These are phyloP conservation scores for Albula glossodonta DNA, from an alignment of 2,113 vertebrate genomes.

Conservation along the genomic window DNA sequence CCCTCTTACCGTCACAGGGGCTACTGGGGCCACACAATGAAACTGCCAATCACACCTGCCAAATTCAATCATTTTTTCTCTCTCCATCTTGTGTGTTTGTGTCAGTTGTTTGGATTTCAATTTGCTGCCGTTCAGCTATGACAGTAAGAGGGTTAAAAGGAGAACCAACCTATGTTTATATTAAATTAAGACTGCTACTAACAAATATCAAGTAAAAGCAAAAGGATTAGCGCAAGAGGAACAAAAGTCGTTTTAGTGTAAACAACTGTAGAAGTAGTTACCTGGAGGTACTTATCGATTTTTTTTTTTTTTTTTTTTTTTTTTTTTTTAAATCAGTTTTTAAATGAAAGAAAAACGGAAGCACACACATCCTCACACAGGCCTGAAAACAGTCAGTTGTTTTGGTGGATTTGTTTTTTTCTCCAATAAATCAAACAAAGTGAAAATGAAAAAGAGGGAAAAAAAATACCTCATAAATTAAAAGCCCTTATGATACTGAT, in stretches of 20 bases:
- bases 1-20: not conserved
- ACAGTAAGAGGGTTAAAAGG: constrained; percentile 58
- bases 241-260: constrained; percentile 17
- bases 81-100: not conserved
- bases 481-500: constrained; percentile 80
- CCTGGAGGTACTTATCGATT: not conserved
- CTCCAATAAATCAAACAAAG: not conserved
- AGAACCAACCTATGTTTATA: constrained; percentile 59
- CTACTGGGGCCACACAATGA: not conserved
- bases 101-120: not conserved
- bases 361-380: constrained; percentile 4
- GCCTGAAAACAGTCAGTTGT: constrained; percentile 6
- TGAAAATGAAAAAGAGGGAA: not conserved
- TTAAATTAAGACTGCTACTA: not conserved
- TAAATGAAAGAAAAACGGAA: not conserved
- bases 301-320: not conserved
- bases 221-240: not conserved
- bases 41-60: not conserved
- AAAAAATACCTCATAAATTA: constrained; percentile 61
- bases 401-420: not conserved
- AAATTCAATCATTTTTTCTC: not conserved
- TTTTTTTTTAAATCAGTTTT: not conserved
- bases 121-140: not conserved
- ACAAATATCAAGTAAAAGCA: not conserved
- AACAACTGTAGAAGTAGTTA: constrained; percentile 21